Base-by-base conservation (phyloP, 2,113 vertebrate species). In the Anser cygnoides region DNA sequence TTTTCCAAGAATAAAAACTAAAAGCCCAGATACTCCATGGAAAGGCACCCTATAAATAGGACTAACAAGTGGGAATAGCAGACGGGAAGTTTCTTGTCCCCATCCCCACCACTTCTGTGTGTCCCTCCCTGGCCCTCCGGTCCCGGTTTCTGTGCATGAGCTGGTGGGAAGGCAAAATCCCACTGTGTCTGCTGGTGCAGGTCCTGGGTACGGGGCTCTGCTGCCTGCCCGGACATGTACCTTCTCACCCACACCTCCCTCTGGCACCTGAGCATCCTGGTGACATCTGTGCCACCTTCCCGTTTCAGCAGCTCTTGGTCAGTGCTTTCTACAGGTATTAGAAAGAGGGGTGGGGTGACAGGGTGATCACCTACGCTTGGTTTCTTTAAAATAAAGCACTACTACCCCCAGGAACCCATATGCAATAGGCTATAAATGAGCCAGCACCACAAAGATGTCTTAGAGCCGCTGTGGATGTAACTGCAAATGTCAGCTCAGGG, bases 1-100 rank as follows among this genome's bases (percentile, higher is more conserved):
- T 94, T 90, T 90, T 95, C 95, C 96, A 95, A 78, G 93, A 96
- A 94, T 86, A 92, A 96, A 96, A 92, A 85, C 93, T 96, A 95
- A 86, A 89, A 94, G 68, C 82, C 88, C 41, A 16, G 39, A 63
- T 59, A 74, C 17, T 77, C 59, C 72, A 63, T 1, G 21, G 92
- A 88, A 92, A 85, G 35, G 65, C 0, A 0, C 52, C 88, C 90
- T 93, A 95, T 93, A 91, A 97, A 96, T 94, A 95, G 94, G 92
- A 66, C 17, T 43, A 16, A 73, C 87, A 3, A 44, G 67, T 57
- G 82, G 93, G 87, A 95, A 88, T 26, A 44, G 26, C 35, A 63
- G 35, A 63, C 15, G 4, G 17, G 35, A 63, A 25, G 37, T 39
- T 63, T 26, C 61, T 63, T 14, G 26, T 63, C 61, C 11, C 5